These are phyloP conservation scores for Ctenopoma kingsleyae DNA, from an alignment of 2,797 vertebrate genomes.

Conservation along the genomic window DNA sequence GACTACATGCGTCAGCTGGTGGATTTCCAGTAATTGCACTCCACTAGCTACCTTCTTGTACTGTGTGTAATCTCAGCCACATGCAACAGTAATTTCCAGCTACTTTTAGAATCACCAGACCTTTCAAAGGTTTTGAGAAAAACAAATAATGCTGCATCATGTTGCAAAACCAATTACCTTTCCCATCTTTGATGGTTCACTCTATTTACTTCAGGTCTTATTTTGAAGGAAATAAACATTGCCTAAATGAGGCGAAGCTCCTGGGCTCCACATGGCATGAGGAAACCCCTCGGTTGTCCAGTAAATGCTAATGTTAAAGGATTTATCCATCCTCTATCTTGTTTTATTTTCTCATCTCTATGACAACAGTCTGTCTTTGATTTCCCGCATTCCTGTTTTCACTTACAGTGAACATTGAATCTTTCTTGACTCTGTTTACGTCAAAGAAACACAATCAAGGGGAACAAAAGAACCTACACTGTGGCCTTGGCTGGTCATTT, in stretches of 20 bases:
- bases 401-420: background rate
- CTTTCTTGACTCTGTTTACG: background rate
- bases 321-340: background rate
- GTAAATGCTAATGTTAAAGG: background rate
- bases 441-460: background rate
- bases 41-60: too few species aligned
- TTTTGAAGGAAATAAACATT: too few species aligned
- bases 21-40: background rate
- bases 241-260: too few species aligned
- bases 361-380: conserved; percentile 7
- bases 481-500: background rate
- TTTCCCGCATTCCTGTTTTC: background rate
- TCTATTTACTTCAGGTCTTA: background rate
- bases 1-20: background rate
- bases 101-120: background rate
- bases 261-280: background rate
- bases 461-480: fast-evolving
- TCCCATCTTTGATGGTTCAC: background rate
- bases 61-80: background rate
- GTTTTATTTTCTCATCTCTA: background rate
- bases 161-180: background rate
- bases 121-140: background rate
- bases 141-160: background rate
- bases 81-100: background rate
- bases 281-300: background rate